Evolutionary conservation across 2,113 vertebrate genomes (phyloP).

Genomic region (Stercorarius parasiticus): DNA sequence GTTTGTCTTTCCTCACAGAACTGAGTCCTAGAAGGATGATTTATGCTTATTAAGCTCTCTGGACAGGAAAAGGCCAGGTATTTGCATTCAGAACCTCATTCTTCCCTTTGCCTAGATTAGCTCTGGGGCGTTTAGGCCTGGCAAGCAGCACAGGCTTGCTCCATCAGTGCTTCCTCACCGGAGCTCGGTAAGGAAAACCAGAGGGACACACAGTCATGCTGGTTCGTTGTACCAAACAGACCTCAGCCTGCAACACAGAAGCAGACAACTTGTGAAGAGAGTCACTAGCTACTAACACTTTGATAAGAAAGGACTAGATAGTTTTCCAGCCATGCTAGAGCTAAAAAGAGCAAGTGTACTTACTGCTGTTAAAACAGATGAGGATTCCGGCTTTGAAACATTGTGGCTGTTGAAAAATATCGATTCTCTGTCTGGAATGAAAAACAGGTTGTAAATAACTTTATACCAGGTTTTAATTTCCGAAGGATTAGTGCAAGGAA

Average conservation of each 20-base stretch:
- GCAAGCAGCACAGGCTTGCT: conserved; percentile 14
- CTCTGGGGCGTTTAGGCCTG: neutral
- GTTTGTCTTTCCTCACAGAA: conserved; percentile 46
- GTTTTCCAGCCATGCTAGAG: neutral
- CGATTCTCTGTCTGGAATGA: conserved; percentile 89
- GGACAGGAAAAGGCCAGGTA: conserved; percentile 26
- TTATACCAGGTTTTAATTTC: neutral
- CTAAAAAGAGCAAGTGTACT: conserved; percentile 35
- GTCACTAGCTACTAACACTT: neutral
- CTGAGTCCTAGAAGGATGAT: conserved; percentile 58
- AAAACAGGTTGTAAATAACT: conserved; percentile 28
- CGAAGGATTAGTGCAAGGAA: neutral
- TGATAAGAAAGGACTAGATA: neutral
- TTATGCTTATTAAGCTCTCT: conserved; percentile 32
- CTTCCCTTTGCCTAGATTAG: conserved; percentile 35
- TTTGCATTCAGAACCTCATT: conserved; percentile 18
- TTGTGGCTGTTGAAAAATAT: conserved; percentile 99
- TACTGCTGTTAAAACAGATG: conserved; percentile 94
- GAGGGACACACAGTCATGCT: conserved; percentile 37
- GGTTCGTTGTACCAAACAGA: conserved; percentile 54
- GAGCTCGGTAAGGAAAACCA: conserved; percentile 58
- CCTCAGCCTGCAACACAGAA: conserved; percentile 61
- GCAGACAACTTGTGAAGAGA: conserved; percentile 49
- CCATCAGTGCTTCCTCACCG: conserved; percentile 43
- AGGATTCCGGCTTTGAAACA: conserved; percentile 97